Percentiles rank a stretch among this genome's conserved stretches.
phyloP scores from a whole-genome alignment of 2,113 vertebrate genomes.

The Clarias magur region DNA sequence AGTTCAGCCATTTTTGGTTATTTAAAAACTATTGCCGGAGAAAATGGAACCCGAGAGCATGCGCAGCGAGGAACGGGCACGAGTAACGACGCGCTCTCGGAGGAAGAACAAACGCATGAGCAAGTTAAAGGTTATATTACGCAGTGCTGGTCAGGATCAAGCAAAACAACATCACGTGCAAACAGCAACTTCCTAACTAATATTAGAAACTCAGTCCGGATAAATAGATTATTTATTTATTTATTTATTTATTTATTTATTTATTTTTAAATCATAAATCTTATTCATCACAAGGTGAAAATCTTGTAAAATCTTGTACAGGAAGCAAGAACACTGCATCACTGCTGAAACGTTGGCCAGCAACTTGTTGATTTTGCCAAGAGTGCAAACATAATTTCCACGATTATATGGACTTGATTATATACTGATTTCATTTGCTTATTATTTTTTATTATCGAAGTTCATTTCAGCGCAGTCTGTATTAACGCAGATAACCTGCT shows the following conservation, averaged over 20 bases:
- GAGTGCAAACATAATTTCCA: no score
- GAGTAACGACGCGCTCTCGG: slow-evolving; percentile 2
- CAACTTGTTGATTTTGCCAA: no score
- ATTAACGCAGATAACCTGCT: background rate
- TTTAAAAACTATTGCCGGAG: slow-evolving; percentile 65
- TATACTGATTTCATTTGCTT: no score
- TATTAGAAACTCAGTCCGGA: no score
- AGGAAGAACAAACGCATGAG: slow-evolving; percentile 12
- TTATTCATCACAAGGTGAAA: background rate
- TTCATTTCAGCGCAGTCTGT: no score
- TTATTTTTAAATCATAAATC: background rate
- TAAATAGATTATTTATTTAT: no score
- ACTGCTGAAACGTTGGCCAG: no score
- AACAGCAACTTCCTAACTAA: background rate
- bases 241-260: no score
- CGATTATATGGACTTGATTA: no score
- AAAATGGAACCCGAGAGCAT: slow-evolving; percentile 53
- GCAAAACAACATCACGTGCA: background rate
- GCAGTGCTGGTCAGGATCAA: background rate
- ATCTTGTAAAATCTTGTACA: no score
- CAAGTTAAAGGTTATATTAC: slow-evolving; percentile 6
- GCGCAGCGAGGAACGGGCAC: slow-evolving; percentile 10
- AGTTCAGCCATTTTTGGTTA: slow-evolving; percentile 75
- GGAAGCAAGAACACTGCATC: no score
- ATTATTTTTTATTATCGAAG: no score